Evolutionary conservation across 2,797 vertebrate species (phyloP), one percentile per base, ranked within the genome.

Genomic region (Phaenicophaeus curvirostris): DNA sequence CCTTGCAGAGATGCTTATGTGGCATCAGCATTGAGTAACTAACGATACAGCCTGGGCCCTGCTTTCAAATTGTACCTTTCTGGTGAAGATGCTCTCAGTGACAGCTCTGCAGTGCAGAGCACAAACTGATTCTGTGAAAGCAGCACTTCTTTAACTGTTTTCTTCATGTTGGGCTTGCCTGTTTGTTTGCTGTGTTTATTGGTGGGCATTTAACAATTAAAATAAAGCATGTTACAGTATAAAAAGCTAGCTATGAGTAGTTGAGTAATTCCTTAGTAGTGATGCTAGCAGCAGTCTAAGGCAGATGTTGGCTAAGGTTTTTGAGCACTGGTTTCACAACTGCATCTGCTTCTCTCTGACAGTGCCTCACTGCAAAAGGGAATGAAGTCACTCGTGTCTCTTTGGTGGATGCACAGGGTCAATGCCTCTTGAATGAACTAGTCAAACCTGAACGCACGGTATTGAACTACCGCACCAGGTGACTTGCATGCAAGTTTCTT

Each of bases 351-450:
- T 54, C 41, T 27, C 78, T 85, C 63, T 83, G 30, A 6, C 97
- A 99, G 99, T 99, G 99, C 96, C 74, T 98, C 72, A 99, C 99
- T 12, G 83, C 73, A 5, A 97, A 95, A 41, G 99, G 99, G 7
- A 96, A 88, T 0, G 99, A 99, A 95, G 91, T 99, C 86, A 96
- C 98, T 1, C 98, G 98, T 1, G 97, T 99, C 28, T 98, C 99
- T 15, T 7, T 99, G 96, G 99, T 99, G 97, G 98, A 98, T 85
- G 95, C 97, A 5, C 82, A 28, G 37, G 99, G 99, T 4, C 95
- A 13, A 13, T 99, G 99, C 96, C 50, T 99, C 44, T 85, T 99
- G 96, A 98, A 99, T 6, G 97, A 99, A 4, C 97, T 99, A 17
- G 98, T 99, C 85, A 99, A 98, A 90, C 99, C 99, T 6, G 93